phyloP scores from a whole-genome alignment of 2,113 vertebrate species.

The Dendropsophus ebraccatus region DNA sequence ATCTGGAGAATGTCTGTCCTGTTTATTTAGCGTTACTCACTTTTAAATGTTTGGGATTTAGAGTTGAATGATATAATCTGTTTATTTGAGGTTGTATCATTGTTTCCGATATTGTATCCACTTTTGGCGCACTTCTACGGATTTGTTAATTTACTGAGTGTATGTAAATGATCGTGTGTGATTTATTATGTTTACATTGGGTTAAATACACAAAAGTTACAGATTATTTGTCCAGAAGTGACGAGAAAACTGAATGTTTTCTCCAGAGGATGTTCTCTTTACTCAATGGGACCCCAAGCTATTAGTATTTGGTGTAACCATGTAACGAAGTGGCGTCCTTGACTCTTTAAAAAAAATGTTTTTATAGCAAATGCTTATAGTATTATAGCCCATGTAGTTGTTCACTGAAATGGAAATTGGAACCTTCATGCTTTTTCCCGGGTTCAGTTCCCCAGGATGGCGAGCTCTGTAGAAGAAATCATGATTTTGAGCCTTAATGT shows the following conservation, averaged over 20 bases:
- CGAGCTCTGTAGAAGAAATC: too few species aligned
- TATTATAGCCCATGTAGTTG: background rate
- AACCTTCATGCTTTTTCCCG: background rate
- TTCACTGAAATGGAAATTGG: background rate
- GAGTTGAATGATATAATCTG: background rate
- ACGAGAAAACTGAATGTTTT: background rate
- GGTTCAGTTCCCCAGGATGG: too few species aligned
- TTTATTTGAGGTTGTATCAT: background rate
- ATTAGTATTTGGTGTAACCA: background rate
- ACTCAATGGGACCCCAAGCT: background rate
- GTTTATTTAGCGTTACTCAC: background rate
- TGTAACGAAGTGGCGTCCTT: background rate
- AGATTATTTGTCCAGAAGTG: background rate
- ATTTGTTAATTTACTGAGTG: background rate
- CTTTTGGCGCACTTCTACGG: background rate
- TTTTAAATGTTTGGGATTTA: background rate
- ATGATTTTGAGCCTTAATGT: too few species aligned
- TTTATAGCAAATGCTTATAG: too few species aligned
- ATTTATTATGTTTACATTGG: background rate
- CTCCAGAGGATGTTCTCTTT: background rate
- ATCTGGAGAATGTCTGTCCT: background rate
- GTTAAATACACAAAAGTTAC: background rate
- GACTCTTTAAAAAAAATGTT: background rate
- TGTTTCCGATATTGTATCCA: background rate
- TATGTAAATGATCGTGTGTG: background rate